Evolutionary conservation across 2,797 vertebrate species (phyloP).

Genomic region (Amblyopsis hoosieri): DNA sequence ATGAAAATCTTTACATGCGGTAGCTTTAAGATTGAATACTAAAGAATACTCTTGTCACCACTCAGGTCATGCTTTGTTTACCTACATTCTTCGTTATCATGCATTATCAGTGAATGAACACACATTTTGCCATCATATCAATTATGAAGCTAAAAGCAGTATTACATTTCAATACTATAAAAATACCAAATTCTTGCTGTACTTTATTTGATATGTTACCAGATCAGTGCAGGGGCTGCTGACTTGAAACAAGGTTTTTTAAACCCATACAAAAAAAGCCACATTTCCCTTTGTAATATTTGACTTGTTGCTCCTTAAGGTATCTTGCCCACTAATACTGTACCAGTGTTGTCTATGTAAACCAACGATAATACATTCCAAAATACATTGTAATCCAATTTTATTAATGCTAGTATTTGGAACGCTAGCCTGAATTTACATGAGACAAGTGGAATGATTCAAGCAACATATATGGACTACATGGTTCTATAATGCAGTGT

Average conservation of each 20-base stretch:
- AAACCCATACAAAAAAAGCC: no score
- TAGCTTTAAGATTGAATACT: slow-evolving; percentile 30
- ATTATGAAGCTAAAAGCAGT: no score
- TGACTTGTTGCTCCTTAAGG: neutral
- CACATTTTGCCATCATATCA: no score
- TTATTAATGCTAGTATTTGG: neutral
- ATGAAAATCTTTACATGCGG: no score
- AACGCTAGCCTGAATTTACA: neutral
- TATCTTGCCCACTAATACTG: neutral
- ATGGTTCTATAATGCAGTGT: no score
- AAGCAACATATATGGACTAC: neutral
- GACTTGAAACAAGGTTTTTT: no score
- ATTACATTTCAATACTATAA: no score
- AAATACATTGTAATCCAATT: neutral
- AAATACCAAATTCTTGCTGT: no score
- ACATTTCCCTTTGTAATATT: neutral
- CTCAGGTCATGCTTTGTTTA: slow-evolving; percentile 43
- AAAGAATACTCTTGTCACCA: slow-evolving; percentile 7
- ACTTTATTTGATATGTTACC: no score
- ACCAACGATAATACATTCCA: slow-evolving; percentile 6
- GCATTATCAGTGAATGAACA: no score
- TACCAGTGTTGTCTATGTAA: neutral
- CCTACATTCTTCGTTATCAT: slow-evolving; percentile 31
- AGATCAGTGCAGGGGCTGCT: no score
- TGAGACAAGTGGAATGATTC: neutral